Evolutionary conservation across 2,113 vertebrate genomes (phyloP), one percentile per base, ranked within the genome.

Genomic region (Nothocercus julius): DNA sequence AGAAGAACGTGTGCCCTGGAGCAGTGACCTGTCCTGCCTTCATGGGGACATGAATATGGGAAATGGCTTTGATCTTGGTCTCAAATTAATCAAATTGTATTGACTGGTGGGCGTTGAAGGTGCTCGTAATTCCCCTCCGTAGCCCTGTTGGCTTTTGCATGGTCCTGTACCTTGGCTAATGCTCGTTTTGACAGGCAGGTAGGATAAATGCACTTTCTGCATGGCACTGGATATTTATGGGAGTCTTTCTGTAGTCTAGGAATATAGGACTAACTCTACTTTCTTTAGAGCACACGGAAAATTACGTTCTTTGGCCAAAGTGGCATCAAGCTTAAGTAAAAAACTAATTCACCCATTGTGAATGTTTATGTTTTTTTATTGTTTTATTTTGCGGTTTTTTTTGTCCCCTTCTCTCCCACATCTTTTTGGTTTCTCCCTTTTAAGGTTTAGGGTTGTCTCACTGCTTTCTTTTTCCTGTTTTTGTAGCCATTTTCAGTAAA

Each of bases 181-280:
- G 30, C 34, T 93, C 0, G 0, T 53, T 87, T 88, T 0, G 0
- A 68, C 30, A 73, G 17, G 13, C 16, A 82, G 0, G 2, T 7
- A 62, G 72, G 32, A 32, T 10, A 90, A 69, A 21, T 69, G 38
- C 54, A 44, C 45, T 85, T 93, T 53, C 30, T 30, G 47, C 62
- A 8, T 18, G 15, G 72, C 44, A 25, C n/a, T 21, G 82, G 47
- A 53, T 32, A 76, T 70, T 59, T 42, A 8, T 0, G 45, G 45
- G 30, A 64, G 58, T 25, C 17, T 51, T 84, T 90, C 49, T 0
- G 0, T 7, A 38, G 49, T 40, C 18, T 84, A 80, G 58, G 80
- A 76, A 27, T 22, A 21, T 2, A 17, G 32, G 11, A 13, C 34
- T 73, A 36, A 30, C 8, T 40, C 17, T 32, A 6, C 42, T 16